Percentiles rank a stretch among this genome's conserved stretches.
These are phyloP conservation scores for Dipodomys spectabilis DNA, from an alignment of 2,113 vertebrate genomes.

Conservation along the genomic window DNA sequence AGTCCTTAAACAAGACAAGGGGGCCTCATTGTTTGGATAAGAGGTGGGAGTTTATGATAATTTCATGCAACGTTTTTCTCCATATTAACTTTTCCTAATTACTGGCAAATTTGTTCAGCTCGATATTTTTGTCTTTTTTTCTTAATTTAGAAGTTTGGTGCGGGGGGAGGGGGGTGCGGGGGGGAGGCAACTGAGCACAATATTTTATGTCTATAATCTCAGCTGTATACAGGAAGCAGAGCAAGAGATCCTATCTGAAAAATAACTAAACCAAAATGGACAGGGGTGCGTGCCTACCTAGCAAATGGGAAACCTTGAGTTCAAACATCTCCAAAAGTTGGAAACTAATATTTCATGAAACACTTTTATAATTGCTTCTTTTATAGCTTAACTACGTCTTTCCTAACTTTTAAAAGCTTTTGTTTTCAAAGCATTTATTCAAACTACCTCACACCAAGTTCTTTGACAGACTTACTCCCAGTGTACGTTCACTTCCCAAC, in stretches of 20 bases:
- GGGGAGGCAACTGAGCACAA: too few species aligned
- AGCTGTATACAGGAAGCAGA: too few species aligned
- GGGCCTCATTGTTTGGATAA: not conserved
- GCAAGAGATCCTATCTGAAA: too few species aligned
- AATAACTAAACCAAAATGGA: too few species aligned
- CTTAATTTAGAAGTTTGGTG: not conserved
- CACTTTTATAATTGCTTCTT: not conserved
- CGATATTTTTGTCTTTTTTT: not conserved
- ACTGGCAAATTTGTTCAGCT: not conserved
- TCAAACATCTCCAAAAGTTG: not conserved
- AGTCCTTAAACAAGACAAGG: constrained; percentile 7
- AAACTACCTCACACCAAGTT: not conserved
- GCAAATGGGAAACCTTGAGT: too few species aligned
- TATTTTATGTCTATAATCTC: too few species aligned
- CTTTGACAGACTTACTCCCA: not conserved
- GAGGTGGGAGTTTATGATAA: not conserved
- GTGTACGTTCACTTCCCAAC: not conserved
- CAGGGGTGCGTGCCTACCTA: too few species aligned
- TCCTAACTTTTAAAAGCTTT: not conserved
- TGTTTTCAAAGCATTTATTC: not conserved
- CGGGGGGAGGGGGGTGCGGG: too few species aligned
- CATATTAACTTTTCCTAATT: constrained; percentile 12
- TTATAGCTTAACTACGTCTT: not conserved
- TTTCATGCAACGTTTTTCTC: not conserved
- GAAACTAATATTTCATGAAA: not conserved